phyloP scores from a whole-genome alignment of 2,888 invertebrate species.

The Heliconius ethilla region DNA sequence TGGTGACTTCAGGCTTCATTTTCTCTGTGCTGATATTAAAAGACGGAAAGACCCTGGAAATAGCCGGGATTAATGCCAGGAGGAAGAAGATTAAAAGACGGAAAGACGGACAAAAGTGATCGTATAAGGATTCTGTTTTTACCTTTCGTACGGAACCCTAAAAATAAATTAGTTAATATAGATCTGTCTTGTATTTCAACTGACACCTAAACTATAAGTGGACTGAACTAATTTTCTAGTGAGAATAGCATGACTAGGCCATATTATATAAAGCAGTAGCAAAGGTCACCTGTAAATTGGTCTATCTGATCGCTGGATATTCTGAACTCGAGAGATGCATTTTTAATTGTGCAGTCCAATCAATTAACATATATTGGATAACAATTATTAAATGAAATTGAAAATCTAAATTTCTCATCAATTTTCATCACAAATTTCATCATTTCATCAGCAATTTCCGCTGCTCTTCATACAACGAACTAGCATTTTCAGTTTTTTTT shows the following conservation, averaged over 20 bases:
- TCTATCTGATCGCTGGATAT: conserved; percentile 8
- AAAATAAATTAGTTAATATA: background rate
- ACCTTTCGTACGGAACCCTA: no score
- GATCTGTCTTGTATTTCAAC: background rate
- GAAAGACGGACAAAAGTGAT: no score
- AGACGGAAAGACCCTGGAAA: no score
- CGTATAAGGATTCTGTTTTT: no score
- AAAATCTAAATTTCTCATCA: background rate
- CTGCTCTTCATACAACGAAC: background rate
- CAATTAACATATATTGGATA: conserved; percentile 6
- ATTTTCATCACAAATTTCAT: background rate
- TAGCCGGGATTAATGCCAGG: no score
- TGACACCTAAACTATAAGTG: background rate
- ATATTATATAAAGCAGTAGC: background rate
- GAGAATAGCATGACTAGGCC: background rate
- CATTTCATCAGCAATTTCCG: no score
- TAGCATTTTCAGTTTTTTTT: background rate
- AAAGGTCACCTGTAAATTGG: conserved; percentile 13
- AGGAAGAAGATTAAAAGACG: no score
- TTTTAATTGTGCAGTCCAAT: conserved; percentile 27
- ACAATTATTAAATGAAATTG: conserved; percentile 5
- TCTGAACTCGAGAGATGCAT: conserved; percentile 16
- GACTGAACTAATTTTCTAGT: background rate
- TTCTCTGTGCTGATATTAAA: no score
- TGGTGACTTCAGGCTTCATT: no score